Evolutionary conservation across 2,888 invertebrate species (phyloP), one percentile per base, ranked within the genome.

Genomic region (Pristionchus fissidentatus): DNA sequence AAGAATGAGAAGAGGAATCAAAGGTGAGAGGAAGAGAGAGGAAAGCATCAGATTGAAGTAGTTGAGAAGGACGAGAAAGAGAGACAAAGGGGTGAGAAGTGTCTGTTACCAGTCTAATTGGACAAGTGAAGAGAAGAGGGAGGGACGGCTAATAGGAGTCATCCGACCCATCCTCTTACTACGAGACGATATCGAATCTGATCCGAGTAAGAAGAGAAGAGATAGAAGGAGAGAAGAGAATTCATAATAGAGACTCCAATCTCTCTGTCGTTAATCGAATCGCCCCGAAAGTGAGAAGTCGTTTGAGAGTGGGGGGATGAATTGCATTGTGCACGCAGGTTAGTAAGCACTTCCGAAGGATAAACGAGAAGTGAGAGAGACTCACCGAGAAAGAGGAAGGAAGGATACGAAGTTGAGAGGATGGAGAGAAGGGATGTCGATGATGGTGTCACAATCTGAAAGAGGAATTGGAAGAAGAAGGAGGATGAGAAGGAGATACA

Each of bases 91-190:
- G 75, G 32, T 32, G 29, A 49, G 13, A 26, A 35, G 32, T 77
- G 49, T 49, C 49, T 19, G 10, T 49, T 10, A 49, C 49, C 49
- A 15, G 10, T 15, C 49, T 49, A 77, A 77, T 49, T 77, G 49
- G 32, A 49, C 29, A 32, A 46, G 46, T 41, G 38, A 26, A 19
- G 26, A 62, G 35, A 26, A 32, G 70, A 41, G 19, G 41, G 7
- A n/a, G 60, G n/a, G 15, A 62, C 66, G n/a, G 43, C 70, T 70
- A 70, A 70, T 70, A 70, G 70, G 70, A 70, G 70, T 70, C 70
- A 70, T 70, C 70, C 70, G 70, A 70, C 70, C 70, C 70, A 70
- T 43, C 70, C 22, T 41, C 70, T 70, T 70, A 70, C 77, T 77
- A 55, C 77, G 77, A 52, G 15, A 52, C 46, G 77, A 49, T 32